Percentiles rank a stretch among this genome's conserved stretches.
Evolutionary conservation across 2,888 invertebrate genomes (phyloP).

Genomic region (Bellardia pandia): DNA sequence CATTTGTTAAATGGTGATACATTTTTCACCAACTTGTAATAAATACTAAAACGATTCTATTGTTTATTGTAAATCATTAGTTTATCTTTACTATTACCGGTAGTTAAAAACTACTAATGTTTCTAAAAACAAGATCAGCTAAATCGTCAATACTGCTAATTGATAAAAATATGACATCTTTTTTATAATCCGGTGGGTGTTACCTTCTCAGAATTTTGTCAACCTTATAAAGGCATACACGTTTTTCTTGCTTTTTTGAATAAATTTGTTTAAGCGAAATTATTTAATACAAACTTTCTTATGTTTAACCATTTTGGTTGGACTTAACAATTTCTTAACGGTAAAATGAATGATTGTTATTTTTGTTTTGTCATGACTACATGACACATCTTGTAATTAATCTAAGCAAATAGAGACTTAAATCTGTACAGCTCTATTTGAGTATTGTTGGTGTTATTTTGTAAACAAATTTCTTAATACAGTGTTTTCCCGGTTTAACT

Average conservation of each 20-base stretch:
- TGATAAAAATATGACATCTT: not conserved
- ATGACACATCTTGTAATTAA: constrained; percentile 28
- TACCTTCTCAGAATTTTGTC: not conserved
- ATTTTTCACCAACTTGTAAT: too few relatives aligned
- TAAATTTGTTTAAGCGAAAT: not conserved
- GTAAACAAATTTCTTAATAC: constrained; percentile 44
- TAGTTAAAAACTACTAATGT: too few relatives aligned
- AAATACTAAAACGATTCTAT: too few relatives aligned
- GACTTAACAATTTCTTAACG: not conserved
- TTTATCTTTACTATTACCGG: too few relatives aligned
- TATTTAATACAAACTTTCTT: not conserved
- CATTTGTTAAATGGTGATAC: too few relatives aligned
- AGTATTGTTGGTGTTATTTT: not conserved
- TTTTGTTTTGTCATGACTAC: constrained; percentile 4
- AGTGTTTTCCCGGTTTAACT: too few relatives aligned
- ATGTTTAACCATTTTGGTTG: not conserved
- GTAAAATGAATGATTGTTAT: not conserved
- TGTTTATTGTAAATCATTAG: too few relatives aligned
- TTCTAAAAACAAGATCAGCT: not conserved
- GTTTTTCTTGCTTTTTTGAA: not conserved
- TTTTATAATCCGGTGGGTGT: not conserved
- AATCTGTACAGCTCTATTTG: not conserved
- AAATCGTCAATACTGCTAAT: not conserved
- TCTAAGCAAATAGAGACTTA: constrained; percentile 5
- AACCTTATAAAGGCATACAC: not conserved